Conservation (phyloP, 2,888 invertebrate genomes). For the Eudemis profundana region DNA sequence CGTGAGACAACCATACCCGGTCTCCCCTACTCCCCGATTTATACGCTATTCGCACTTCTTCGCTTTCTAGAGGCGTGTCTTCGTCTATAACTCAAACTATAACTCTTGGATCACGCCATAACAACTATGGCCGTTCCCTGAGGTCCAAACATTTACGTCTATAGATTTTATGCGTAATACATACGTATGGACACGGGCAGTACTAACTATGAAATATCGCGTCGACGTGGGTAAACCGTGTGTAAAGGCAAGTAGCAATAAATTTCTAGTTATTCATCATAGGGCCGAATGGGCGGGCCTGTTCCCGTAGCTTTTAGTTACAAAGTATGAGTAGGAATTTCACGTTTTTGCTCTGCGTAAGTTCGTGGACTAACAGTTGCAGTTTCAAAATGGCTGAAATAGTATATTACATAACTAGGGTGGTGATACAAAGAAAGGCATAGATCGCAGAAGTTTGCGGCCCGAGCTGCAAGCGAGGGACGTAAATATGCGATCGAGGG, state of each 20-base stretch:
- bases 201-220: conserved; percentile 41
- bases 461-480: too few species aligned
- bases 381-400: background rate
- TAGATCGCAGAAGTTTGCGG: too few species aligned
- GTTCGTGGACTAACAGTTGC: conserved; percentile 10
- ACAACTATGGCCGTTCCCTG: conserved; percentile 35
- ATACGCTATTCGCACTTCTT: conserved; percentile 40
- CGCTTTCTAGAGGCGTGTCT: conserved; percentile 40
- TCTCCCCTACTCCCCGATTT: conserved; percentile 34
- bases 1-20: too few species aligned
- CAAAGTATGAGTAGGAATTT: conserved; percentile 36
- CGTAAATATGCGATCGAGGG: too few species aligned
- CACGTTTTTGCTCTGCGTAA: conserved; percentile 20
- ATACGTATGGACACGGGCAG: conserved; percentile 38
- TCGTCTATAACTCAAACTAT: conserved; percentile 31
- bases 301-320: conserved; percentile 33
- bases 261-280: conserved; percentile 43
- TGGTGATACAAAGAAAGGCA: too few species aligned
- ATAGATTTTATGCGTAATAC: conserved; percentile 40
- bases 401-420: too few species aligned
- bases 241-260: conserved; percentile 40
- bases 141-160: conserved; percentile 29
- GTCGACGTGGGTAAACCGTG: conserved; percentile 41
- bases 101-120: conserved; percentile 36
- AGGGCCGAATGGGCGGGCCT: conserved; percentile 14